These are phyloP conservation scores for Chaetogeoica ovagalla DNA, from an alignment of 2,888 invertebrate species.

Conservation along the genomic window DNA sequence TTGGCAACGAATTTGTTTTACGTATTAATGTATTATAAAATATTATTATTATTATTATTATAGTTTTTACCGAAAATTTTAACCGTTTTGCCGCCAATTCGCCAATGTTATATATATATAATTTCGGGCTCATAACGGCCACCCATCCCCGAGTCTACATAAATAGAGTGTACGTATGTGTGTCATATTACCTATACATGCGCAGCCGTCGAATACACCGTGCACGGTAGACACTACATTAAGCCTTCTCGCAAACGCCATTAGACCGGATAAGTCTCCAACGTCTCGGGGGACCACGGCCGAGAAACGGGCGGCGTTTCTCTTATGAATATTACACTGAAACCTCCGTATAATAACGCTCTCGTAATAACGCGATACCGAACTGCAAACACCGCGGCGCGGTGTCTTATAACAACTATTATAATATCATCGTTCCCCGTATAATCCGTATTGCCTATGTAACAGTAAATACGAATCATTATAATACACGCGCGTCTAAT, in stretches of 20 bases:
- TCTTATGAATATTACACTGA: background rate
- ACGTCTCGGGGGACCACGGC: slow-evolving; percentile 34
- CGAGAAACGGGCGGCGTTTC: background rate
- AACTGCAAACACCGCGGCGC: slow-evolving; percentile 25
- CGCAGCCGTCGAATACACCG: background rate
- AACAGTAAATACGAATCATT: background rate
- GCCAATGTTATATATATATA: too few species aligned
- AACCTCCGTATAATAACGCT: slow-evolving; percentile 12
- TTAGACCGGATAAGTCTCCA: slow-evolving; percentile 44
- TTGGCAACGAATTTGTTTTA: too few species aligned
- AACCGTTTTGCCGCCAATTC: too few species aligned
- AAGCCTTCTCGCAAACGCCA: slow-evolving; percentile 43
- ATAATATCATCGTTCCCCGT: too few species aligned
- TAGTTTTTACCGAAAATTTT: too few species aligned
- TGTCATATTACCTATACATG: background rate
- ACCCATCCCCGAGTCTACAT: too few species aligned
- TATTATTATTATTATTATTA: too few species aligned
- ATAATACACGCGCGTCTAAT: background rate
- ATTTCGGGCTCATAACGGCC: too few species aligned
- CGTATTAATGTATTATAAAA: too few species aligned
- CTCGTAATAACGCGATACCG: slow-evolving; percentile 30
- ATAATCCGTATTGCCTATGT: too few species aligned
- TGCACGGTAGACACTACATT: background rate
- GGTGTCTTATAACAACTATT: slow-evolving; percentile 5
- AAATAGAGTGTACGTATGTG: too few species aligned